phyloP scores from a whole-genome alignment of 2,113 vertebrate species.

The Ceuthmochares aereus region DNA sequence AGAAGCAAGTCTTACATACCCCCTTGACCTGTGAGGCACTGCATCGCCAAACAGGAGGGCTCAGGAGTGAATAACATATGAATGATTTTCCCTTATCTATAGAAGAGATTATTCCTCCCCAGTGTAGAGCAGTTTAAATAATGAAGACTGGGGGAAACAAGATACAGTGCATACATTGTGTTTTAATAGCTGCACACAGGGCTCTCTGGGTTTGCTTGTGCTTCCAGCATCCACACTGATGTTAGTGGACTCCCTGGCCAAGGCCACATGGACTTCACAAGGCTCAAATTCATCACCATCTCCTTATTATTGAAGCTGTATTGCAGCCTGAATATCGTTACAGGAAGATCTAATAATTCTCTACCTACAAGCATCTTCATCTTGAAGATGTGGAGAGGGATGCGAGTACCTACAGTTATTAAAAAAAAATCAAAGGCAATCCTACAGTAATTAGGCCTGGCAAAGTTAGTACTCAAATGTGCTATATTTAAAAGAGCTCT shows the following conservation, averaged over 20 bases:
- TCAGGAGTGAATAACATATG: neutral
- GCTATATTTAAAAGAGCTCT: neutral
- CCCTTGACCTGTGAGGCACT: neutral
- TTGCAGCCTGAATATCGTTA: neutral
- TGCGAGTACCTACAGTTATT: fast-evolving
- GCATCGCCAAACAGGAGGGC: neutral
- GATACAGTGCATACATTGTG: fast-evolving
- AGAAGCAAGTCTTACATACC: neutral
- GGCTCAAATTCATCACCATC: neutral
- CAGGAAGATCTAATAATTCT: neutral
- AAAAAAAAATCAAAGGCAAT: neutral
- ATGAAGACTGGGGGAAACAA: neutral
- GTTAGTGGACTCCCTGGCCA: neutral
- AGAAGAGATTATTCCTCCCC: neutral
- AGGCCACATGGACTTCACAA: fast-evolving
- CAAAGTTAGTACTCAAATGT: neutral
- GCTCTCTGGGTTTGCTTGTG: neutral
- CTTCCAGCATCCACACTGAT: neutral
- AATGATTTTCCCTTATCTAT: neutral
- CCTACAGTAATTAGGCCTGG: neutral
- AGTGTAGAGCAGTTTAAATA: neutral
- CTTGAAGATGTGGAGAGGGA: neutral
- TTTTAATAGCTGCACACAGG: neutral
- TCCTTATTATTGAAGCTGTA: neutral
- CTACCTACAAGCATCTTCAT: neutral